A percentile compares a stretch with the other conserved stretches of the same genome.
Conservation (phyloP, 1,140 invertebrate genomes). For the Asobara japonica region DNA sequence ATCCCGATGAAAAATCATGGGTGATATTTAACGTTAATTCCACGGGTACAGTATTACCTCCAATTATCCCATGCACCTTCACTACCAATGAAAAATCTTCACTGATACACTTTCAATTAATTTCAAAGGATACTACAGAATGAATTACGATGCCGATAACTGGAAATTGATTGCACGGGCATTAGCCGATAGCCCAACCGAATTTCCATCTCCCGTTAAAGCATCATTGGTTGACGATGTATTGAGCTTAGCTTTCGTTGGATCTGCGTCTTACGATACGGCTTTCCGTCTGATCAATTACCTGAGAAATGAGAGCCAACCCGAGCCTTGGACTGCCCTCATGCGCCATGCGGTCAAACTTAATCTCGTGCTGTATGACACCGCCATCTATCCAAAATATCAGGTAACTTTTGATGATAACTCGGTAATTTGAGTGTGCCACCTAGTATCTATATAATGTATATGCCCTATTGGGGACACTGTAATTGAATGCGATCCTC, state of each 20-base stretch:
- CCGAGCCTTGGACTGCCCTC: conserved; percentile 70
- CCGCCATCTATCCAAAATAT: conserved; percentile 44
- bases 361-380: conserved; percentile 53
- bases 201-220: conserved; percentile 66
- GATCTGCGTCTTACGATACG: conserved; percentile 69
- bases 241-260: conserved; percentile 66
- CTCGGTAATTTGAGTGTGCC: neutral
- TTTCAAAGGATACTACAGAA: conserved; percentile 70
- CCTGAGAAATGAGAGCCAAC: conserved; percentile 70
- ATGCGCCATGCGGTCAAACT: conserved; percentile 66
- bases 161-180: conserved; percentile 69
- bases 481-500: too few relatives aligned
- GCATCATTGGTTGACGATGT: conserved; percentile 73
- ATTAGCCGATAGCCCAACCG: conserved; percentile 57
- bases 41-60: conserved; percentile 54
- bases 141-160: conserved; percentile 73
- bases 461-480: too few relatives aligned
- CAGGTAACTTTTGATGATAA: conserved; percentile 40
- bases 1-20: conserved; percentile 58
- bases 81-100: neutral
- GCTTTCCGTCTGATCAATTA: conserved; percentile 73
- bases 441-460: too few relatives aligned
- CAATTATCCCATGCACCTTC: neutral
- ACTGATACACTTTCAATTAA: conserved; percentile 23
- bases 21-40: conserved; percentile 69